These are phyloP conservation scores for Hermodice carunculata DNA, from an alignment of 2,888 invertebrate species.

Conservation along the genomic window DNA sequence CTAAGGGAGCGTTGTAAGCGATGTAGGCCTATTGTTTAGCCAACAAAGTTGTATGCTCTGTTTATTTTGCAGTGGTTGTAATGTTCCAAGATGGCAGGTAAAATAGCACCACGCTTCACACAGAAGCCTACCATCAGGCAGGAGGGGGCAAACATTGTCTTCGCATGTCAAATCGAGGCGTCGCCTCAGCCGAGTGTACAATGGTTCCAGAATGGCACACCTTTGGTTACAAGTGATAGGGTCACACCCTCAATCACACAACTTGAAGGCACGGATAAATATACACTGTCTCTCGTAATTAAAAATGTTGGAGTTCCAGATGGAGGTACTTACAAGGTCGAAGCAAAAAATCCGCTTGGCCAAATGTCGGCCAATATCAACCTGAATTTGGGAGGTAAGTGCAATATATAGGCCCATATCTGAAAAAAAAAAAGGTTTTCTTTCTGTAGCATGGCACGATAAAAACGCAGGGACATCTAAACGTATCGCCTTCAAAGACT, in stretches of 20 bases:
- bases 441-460: no score
- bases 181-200: conserved; percentile 94
- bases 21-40: no score
- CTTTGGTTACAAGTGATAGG: conserved; percentile 16
- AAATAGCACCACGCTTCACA: conserved; percentile 90
- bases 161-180: conserved; percentile 96
- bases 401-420: no score
- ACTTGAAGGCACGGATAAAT: conserved; percentile 17
- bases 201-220: conserved; percentile 86
- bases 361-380: conserved; percentile 37
- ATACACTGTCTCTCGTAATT: conserved; percentile 41
- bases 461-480: no score
- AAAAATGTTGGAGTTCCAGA: conserved; percentile 85
- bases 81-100: conserved; percentile 43
- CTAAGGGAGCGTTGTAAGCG: no score
- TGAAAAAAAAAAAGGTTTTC: no score
- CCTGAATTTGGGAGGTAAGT: conserved; percentile 33
- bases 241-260: conserved; percentile 7
- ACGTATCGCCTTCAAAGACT: no score
- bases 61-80: no score
- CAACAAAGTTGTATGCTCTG: no score
- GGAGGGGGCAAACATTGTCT: conserved; percentile 87
- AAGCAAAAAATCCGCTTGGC: conserved; percentile 97
- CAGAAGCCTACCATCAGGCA: conserved; percentile 99
- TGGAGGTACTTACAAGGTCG: conserved; percentile 95